Percentiles rank a stretch among this genome's conserved stretches.
phyloP scores from a whole-genome alignment of 1,140 invertebrate species.

The Cephus cinctus region DNA sequence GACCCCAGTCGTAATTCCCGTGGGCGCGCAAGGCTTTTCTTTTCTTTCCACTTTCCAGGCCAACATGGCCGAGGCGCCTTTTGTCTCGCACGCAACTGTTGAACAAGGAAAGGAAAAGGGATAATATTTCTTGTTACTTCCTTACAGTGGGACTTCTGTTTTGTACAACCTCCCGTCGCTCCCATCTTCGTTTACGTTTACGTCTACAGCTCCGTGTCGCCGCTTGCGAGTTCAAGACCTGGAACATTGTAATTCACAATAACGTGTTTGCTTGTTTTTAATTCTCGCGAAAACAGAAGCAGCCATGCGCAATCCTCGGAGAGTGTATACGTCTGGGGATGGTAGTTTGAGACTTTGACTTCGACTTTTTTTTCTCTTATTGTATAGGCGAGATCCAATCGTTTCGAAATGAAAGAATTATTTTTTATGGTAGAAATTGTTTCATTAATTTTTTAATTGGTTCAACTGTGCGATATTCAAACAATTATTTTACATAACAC shows the following conservation, averaged over 20 bases:
- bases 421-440: too few species aligned
- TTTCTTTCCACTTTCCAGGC: conserved; percentile 39
- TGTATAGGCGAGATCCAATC: too few species aligned
- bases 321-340: neutral
- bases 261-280: conserved; percentile 3
- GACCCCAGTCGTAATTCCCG: conserved; percentile 26
- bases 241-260: neutral
- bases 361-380: neutral
- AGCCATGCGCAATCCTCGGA: neutral
- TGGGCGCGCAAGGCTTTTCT: conserved; percentile 37
- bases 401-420: too few species aligned
- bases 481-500: too few species aligned
- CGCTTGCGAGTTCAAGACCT: neutral
- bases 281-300: neutral
- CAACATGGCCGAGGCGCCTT: conserved; percentile 28
- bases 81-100: conserved; percentile 30
- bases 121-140: conserved; percentile 30
- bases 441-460: too few species aligned
- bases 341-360: neutral
- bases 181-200: conserved; percentile 1
- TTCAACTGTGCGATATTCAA: too few species aligned
- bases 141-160: conserved; percentile 18
- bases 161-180: conserved; percentile 1
- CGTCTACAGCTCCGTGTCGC: neutral
- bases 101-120: conserved; percentile 21